These are phyloP conservation scores for Orussus abietinus DNA, from an alignment of 1,140 invertebrate genomes.

Conservation along the genomic window DNA sequence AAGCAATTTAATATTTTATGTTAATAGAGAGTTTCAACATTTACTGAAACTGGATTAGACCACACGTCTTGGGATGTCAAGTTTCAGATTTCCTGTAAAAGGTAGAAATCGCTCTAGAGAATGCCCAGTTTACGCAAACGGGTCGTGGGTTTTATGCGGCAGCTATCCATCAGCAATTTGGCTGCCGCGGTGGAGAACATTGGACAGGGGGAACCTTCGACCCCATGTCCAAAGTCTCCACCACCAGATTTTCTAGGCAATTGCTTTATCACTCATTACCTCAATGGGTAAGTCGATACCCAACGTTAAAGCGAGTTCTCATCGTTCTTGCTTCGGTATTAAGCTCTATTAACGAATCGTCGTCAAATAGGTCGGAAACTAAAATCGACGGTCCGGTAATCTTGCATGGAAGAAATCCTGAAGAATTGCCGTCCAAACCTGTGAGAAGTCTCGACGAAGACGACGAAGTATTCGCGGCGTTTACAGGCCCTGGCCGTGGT, in stretches of 20 bases:
- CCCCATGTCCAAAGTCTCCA: conserved; percentile 29
- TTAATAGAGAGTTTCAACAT: neutral
- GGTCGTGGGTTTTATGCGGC: conserved; percentile 70
- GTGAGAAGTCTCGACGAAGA: conserved; percentile 55
- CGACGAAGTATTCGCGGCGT: conserved; percentile 60
- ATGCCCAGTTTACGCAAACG: conserved; percentile 73
- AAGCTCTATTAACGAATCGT: too few species aligned
- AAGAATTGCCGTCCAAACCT: conserved; percentile 60
- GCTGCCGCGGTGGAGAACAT: conserved; percentile 54
- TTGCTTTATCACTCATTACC: conserved; percentile 70
- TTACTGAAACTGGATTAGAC: too few species aligned
- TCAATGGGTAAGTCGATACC: conserved; percentile 61
- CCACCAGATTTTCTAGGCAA: conserved; percentile 57
- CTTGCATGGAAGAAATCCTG: conserved; percentile 62
- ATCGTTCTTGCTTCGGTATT: too few species aligned
- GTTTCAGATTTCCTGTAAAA: neutral
- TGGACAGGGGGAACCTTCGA: conserved; percentile 39
- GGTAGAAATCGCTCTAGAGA: conserved; percentile 18
- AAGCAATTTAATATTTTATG: neutral
- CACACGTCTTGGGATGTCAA: neutral
- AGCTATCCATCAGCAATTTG: conserved; percentile 65
- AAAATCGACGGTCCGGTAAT: conserved; percentile 58
- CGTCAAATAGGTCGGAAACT: conserved; percentile 44
- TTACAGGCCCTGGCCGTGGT: conserved; percentile 74
- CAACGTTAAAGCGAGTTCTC: too few species aligned